These are phyloP conservation scores for Noctua fimbriata DNA, from an alignment of 2,888 invertebrate species.

Conservation along the genomic window DNA sequence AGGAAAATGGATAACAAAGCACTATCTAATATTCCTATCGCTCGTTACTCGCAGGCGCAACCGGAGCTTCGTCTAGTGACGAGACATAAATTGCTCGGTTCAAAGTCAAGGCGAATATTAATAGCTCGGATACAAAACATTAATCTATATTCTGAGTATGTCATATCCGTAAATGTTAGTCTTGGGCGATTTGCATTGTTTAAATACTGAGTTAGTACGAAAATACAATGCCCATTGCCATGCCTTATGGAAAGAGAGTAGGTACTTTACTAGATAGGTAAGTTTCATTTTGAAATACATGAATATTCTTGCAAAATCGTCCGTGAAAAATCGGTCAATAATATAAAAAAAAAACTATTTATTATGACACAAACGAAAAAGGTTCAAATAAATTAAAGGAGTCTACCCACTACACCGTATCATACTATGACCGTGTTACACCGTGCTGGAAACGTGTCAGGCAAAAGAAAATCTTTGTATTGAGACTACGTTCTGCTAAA, in stretches of 20 bases:
- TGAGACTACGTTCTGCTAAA: too few relatives aligned
- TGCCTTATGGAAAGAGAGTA: neutral
- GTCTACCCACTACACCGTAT: too few relatives aligned
- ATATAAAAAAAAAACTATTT: neutral
- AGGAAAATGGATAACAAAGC: slow-evolving; percentile 23
- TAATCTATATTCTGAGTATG: slow-evolving; percentile 58
- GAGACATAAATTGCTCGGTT: slow-evolving; percentile 35
- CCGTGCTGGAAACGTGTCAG: too few relatives aligned
- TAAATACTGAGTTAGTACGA: neutral
- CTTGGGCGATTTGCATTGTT: slow-evolving; percentile 31
- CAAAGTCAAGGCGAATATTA: slow-evolving; percentile 46
- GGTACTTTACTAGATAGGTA: too few relatives aligned
- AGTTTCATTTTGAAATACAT: neutral
- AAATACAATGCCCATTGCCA: neutral
- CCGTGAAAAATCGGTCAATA: neutral
- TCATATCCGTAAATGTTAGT: slow-evolving; percentile 60
- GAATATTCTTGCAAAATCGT: neutral
- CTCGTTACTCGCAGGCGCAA: slow-evolving; percentile 17
- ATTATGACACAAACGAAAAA: neutral
- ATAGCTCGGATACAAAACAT: slow-evolving; percentile 40
- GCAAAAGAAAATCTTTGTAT: too few relatives aligned
- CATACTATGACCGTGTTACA: too few relatives aligned
- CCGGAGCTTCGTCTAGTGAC: slow-evolving; percentile 14
- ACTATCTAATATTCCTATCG: slow-evolving; percentile 21
- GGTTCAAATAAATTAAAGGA: neutral